Conservation (phyloP, 2,888 invertebrate genomes). For the Amiota communis region DNA sequence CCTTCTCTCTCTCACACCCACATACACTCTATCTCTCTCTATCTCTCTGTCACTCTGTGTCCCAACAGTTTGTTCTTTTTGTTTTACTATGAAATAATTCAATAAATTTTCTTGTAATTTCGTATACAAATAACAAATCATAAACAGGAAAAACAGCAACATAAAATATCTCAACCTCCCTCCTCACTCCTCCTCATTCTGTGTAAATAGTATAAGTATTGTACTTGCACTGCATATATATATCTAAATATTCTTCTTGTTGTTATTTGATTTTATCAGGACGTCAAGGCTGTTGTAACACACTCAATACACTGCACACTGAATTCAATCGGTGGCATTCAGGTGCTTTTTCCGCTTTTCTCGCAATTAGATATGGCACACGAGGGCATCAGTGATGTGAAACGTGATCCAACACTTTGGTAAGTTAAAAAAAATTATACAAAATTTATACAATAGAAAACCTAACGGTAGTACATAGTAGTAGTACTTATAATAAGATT, state of each 20-base stretch:
- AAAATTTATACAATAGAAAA: not conserved
- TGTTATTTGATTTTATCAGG: constrained; percentile 76
- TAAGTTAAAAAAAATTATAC: constrained; percentile 74
- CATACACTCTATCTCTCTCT: not conserved
- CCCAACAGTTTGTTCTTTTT: not conserved
- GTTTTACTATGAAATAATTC: constrained; percentile 56
- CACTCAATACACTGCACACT: constrained; percentile 99
- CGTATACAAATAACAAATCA: constrained; percentile 64
- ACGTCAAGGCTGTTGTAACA: constrained; percentile 99
- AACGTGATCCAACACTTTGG: constrained; percentile 92
- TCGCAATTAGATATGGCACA: constrained; percentile 96
- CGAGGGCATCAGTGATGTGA: constrained; percentile 86
- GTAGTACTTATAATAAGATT: constrained; percentile 6
- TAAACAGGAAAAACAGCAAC: constrained; percentile 43
- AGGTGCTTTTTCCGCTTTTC: constrained; percentile 97
- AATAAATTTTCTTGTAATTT: constrained; percentile 67
- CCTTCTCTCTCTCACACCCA: not conserved
- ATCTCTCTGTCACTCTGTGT: not conserved
- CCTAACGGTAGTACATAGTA: no score
- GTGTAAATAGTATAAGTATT: not conserved
- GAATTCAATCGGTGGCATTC: constrained; percentile 99
- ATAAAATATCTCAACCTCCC: constrained; percentile 8
- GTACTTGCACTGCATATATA: not conserved
- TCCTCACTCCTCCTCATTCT: not conserved
- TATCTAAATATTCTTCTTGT: constrained; percentile 30